These are phyloP conservation scores for Ganaspis brasiliensis DNA, from an alignment of 2,888 invertebrate species.

Conservation along the genomic window DNA sequence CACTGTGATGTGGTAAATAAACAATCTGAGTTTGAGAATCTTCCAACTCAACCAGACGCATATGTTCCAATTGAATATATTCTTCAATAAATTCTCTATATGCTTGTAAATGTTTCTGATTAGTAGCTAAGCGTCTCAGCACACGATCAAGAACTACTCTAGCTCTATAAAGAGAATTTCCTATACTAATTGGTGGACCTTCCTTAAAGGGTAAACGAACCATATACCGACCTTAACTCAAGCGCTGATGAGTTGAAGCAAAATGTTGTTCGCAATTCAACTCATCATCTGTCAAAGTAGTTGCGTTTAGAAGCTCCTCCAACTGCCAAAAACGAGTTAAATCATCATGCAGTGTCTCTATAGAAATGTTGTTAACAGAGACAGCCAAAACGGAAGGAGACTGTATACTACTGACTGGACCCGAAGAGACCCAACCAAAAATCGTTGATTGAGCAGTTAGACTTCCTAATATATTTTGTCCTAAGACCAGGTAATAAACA, in stretches of 20 bases:
- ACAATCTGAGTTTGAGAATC: background rate
- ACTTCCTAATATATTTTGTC: too few relatives aligned
- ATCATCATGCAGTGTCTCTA: background rate
- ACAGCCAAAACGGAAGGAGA: too few relatives aligned
- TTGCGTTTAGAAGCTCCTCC: background rate
- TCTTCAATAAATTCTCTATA: background rate
- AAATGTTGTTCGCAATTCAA: too few relatives aligned
- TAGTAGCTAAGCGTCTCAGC: background rate
- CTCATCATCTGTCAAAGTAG: background rate
- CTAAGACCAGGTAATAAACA: background rate
- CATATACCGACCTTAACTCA: background rate
- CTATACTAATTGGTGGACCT: background rate
- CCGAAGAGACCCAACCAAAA: too few relatives aligned
- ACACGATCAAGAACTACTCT: background rate
- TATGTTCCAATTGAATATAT: conserved; percentile 6
- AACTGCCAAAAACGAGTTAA: background rate
- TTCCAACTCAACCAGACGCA: background rate
- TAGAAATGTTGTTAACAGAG: too few relatives aligned
- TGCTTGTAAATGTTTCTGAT: background rate
- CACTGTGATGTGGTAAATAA: conserved; percentile 42
- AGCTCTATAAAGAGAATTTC: background rate
- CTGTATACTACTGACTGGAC: too few relatives aligned
- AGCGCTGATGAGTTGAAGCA: background rate
- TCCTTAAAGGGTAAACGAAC: background rate
- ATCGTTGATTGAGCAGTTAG: too few relatives aligned